Evolutionary conservation across 2,888 invertebrate species (phyloP).

Genomic region (Epistrophe grossulariae): DNA sequence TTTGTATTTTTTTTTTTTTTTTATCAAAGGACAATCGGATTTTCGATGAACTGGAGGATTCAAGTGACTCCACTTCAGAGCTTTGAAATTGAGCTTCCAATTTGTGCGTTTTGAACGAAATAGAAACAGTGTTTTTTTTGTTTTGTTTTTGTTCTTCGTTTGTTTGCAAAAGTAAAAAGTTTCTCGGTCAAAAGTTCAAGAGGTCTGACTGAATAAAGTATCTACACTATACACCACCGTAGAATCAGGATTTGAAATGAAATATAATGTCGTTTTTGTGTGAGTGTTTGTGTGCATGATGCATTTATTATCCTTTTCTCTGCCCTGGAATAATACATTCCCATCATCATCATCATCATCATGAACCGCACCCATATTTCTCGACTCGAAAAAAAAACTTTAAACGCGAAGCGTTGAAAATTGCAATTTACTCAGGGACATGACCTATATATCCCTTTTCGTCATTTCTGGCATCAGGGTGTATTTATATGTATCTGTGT

Average conservation of each 20-base stretch:
- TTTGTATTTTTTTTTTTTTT: not conserved
- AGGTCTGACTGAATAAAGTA: slow-evolving; percentile 49
- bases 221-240: slow-evolving; percentile 16
- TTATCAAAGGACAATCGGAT: slow-evolving; percentile 52
- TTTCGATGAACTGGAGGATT: slow-evolving; percentile 60
- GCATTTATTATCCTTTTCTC: slow-evolving; percentile 21
- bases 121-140: not conserved
- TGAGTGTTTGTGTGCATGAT: not conserved
- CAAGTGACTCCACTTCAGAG: slow-evolving; percentile 29
- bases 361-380: slow-evolving; percentile 69
- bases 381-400: not conserved
- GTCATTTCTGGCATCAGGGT: slow-evolving; percentile 17
- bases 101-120: slow-evolving; percentile 22
- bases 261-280: slow-evolving; percentile 6
- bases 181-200: slow-evolving; percentile 74
- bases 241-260: slow-evolving; percentile 31
- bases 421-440: slow-evolving; percentile 67
- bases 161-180: slow-evolving; percentile 26
- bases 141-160: not conserved
- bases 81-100: slow-evolving; percentile 18
- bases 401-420: slow-evolving; percentile 49
- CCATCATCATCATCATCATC: not conserved
- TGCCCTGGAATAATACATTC: slow-evolving; percentile 48
- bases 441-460: slow-evolving; percentile 55
- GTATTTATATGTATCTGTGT: slow-evolving; percentile 3